Percentiles rank a stretch among this genome's conserved stretches.
phyloP scores from a whole-genome alignment of 2,113 vertebrate species.

The Nicator chloris region DNA sequence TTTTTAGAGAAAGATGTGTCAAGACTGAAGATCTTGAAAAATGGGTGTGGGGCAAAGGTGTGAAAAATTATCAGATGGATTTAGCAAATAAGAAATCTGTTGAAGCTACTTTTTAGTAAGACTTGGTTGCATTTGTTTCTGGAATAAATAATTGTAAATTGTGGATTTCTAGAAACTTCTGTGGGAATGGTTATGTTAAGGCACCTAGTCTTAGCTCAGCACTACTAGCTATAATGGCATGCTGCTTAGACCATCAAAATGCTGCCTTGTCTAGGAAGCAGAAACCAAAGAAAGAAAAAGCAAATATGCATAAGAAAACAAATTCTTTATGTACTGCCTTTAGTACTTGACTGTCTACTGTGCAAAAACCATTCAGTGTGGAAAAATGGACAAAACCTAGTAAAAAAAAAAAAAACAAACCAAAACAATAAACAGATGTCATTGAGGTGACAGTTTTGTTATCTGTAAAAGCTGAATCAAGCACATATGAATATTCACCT shows the following conservation, averaged over 20 bases:
- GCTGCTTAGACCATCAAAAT: background rate
- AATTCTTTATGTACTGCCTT: background rate
- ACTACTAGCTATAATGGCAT: background rate
- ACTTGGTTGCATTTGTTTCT: background rate
- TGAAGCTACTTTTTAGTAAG: background rate
- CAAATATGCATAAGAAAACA: background rate
- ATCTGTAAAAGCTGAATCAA: background rate
- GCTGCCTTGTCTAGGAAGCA: background rate
- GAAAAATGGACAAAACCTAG: background rate
- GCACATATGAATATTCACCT: background rate
- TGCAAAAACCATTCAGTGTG: background rate
- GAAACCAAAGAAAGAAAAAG: background rate
- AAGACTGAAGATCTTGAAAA: background rate
- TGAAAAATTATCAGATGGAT: background rate
- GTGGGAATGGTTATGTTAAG: background rate
- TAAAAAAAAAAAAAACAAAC: too few relatives aligned
- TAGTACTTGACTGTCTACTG: background rate
- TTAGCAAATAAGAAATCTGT: background rate
- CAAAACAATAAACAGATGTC: background rate
- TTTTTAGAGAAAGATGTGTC: background rate
- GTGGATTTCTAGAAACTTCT: background rate
- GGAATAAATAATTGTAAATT: background rate
- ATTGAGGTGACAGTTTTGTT: background rate
- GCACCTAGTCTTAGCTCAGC: background rate
- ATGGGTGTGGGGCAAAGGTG: background rate